Base-by-base conservation (phyloP, 2,113 vertebrate species). In the Oostethus manadensis region DNA sequence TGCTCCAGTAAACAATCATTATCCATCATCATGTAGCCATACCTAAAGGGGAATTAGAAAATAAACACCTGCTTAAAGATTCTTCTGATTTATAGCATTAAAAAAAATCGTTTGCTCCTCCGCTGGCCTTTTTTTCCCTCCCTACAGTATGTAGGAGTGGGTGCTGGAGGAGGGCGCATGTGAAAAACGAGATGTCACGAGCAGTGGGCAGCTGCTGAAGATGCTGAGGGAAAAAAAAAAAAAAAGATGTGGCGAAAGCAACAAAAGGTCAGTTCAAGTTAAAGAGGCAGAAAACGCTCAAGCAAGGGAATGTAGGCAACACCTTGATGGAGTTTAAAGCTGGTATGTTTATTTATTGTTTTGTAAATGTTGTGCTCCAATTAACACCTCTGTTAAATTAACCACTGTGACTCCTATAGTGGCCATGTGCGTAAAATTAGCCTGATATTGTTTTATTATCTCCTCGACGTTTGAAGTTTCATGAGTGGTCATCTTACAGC, bases 171-270 rank as follows among this genome's bases (percentile, higher is more conserved):
- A 68, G 72, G 76, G 67, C 63, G 70, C 67, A 82, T 73, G 59
- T 46, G 61, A 69, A 61, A 68, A 77, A 64, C 6, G 38, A 71
- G 69, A 64, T 83, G 78, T 78, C 48, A 21, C 64, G 35, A 66
- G 60, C 58, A 64, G 82, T 70, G 64, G 74, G 71, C 71, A 68
- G 68, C 66, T 22, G 20, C 26, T 46, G 51, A 10, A 47, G 58
- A 50, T 65, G 68, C 64, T 45, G 33, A 60, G 44, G 76, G 29
- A 66, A 73, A 69, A 64, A 62, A 61, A 9, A 48, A 33, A 45
- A 46, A 47, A 22, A 44, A 58, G 47, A 72, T 66, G 56, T 56
- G 44, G 47, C 62, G 61, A 61, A 11, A 10, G 45, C 47, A 51
- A 55, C 58, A 57, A 67, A 48, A 73, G 76, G 66, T 71, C 64